phyloP scores from a whole-genome alignment of 2,797 vertebrate genomes.

The Pogonophryne albipinna region DNA sequence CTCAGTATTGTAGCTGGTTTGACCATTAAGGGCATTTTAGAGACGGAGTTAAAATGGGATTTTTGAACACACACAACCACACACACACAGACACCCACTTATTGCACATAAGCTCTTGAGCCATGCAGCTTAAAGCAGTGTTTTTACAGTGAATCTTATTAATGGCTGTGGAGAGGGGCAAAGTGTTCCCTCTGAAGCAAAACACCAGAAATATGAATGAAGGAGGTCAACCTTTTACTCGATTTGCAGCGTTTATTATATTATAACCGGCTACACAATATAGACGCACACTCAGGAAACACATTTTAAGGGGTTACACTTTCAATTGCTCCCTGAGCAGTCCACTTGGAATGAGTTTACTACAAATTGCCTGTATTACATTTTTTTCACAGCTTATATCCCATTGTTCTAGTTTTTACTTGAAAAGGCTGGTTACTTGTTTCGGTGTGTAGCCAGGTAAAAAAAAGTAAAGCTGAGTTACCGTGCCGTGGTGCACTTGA shows the following conservation, averaged over 20 bases:
- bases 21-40: conserved; percentile 40
- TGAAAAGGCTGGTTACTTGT: neutral
- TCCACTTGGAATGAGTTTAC: conserved; percentile 28
- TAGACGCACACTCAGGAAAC: conserved; percentile 25
- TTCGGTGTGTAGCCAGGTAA: neutral
- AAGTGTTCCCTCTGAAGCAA: conserved; percentile 51
- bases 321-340: conserved; percentile 35
- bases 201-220: conserved; percentile 40
- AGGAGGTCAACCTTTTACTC: conserved; percentile 48
- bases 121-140: conserved; percentile 26
- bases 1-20: conserved; percentile 28
- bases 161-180: conserved; percentile 51
- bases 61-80: conserved; percentile 13
- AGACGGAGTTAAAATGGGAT: conserved; percentile 42
- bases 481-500: no score
- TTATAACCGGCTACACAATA: conserved; percentile 42
- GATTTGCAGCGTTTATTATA: conserved; percentile 50
- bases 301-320: conserved; percentile 14
- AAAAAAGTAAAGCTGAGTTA: neutral
- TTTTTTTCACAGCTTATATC: conserved; percentile 10
- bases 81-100: conserved; percentile 8
- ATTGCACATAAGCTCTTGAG: conserved; percentile 18
- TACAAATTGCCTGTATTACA: conserved; percentile 17
- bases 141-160: conserved; percentile 60
- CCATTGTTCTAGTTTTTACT: conserved; percentile 7